A percentile compares a stretch with the other conserved stretches of the same genome.
Conservation (phyloP, 1,140 invertebrate species). For the Heterodera carotae region DNA sequence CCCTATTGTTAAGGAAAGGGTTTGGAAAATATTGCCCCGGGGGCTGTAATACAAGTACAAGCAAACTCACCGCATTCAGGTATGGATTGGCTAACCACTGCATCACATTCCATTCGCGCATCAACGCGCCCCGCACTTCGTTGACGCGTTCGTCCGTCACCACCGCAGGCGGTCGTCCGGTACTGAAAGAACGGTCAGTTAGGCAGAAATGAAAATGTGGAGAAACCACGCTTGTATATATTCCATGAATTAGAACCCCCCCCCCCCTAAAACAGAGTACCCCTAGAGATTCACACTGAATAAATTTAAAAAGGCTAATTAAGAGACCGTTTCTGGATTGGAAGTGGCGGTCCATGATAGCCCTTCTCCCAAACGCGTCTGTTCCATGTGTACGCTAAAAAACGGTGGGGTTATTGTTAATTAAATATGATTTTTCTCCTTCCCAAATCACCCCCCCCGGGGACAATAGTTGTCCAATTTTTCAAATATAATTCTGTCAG, state of each 20-base stretch:
- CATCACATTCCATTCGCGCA: slow-evolving; percentile 60
- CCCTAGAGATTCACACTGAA: slow-evolving; percentile 47
- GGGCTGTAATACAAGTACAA: no score
- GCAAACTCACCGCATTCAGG: slow-evolving; percentile 49
- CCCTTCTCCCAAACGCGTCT: slow-evolving; percentile 64
- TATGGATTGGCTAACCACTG: slow-evolving; percentile 58
- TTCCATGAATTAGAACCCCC: not conserved
- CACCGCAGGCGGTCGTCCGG: slow-evolving; percentile 50
- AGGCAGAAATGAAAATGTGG: not conserved
- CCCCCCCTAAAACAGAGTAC: not conserved
- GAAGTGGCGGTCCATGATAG: slow-evolving; percentile 58
- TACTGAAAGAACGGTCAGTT: slow-evolving; percentile 43
- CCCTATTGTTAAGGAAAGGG: no score
- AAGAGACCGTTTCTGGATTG: slow-evolving; percentile 55
- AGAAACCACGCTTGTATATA: not conserved
- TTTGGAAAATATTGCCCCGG: no score
- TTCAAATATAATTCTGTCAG: slow-evolving; percentile 46
- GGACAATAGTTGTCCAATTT: slow-evolving; percentile 33
- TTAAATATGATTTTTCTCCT: no score
- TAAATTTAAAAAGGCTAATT: slow-evolving; percentile 33
- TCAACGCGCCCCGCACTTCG: slow-evolving; percentile 44
- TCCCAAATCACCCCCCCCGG: not conserved
- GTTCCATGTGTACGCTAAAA: slow-evolving; percentile 55
- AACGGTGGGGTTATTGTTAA: no score
- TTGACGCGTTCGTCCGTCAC: slow-evolving; percentile 43